phyloP scores from a whole-genome alignment of 1,140 invertebrate species.

The Oncopeltus fasciatus region DNA sequence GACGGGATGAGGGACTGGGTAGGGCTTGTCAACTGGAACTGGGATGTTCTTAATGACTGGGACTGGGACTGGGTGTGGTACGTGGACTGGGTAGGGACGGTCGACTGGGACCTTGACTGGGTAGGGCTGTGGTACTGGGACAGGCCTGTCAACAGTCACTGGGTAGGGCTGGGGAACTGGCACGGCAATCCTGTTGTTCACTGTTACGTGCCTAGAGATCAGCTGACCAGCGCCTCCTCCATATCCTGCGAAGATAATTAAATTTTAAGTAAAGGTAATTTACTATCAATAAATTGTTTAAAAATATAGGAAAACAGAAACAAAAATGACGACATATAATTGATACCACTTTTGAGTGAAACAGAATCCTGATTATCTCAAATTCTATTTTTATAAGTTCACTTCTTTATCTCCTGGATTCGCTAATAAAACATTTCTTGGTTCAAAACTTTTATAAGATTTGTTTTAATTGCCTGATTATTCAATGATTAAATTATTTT shows the following conservation, averaged over 20 bases:
- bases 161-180: constrained; percentile 15
- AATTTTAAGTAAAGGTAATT: neutral
- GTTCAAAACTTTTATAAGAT: too few species aligned
- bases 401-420: too few species aligned
- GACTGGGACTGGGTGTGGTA: constrained; percentile 20
- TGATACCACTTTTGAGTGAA: too few species aligned
- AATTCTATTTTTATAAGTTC: too few species aligned
- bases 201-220: constrained; percentile 25
- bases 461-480: too few species aligned
- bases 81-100: constrained; percentile 20
- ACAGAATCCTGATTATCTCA: too few species aligned
- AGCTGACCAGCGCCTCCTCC: constrained; percentile 13
- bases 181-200: constrained; percentile 32
- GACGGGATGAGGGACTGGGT: neutral
- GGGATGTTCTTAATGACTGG: constrained; percentile 6
- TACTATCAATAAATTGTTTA: neutral
- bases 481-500: too few species aligned
- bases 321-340: too few species aligned
- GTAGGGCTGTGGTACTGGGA: constrained; percentile 18
- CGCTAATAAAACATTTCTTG: too few species aligned
- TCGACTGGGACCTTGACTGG: constrained; percentile 22
- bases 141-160: constrained; percentile 22
- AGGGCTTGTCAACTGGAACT: constrained; percentile 1
- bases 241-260: neutral
- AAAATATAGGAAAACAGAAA: constrained; percentile 9